Evolutionary conservation across 2,797 vertebrate species (phyloP), one percentile per base, ranked within the genome.

Genomic region (Lemur catta): DNA sequence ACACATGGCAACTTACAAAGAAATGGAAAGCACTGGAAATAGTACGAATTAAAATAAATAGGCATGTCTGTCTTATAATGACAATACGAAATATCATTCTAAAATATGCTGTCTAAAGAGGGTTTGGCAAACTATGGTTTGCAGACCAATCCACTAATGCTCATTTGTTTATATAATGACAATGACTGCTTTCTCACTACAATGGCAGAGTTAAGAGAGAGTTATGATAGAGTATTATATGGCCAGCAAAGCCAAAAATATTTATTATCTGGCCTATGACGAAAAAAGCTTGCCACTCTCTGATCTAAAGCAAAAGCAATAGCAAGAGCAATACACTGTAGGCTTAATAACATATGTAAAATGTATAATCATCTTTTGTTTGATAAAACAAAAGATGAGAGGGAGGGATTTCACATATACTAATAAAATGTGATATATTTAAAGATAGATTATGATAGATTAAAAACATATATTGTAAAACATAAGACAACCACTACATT

Each of bases 21-120:
- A 92, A 84, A 89, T 50, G 12, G 89, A 91, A 80, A 92, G 38
- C 48, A 94, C 50, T 89, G 28, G 35, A 87, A 86, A 96, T 7
- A 61, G 55, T 46, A 78, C n/a, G 71, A 82, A 82, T 43, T 75
- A 82, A 26, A 50, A 87, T 57, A 30, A 81, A 81, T 63, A 82
- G 6, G 61, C 6, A 48, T 81, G 20, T 24, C 41, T 78, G 35
- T 43, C 33, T 78, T 61, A 63, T 33, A 57, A 57, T 79, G 50
- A 57, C 52, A 57, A 38, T 26, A 67, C 79, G 48, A 79, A 38
- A 38, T 38, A 67, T 48, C 26, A 87, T 75, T 87, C 81, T 81
- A 67, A 87, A 89, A 84, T 30, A 81, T 2, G 65, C 57, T 65
- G 41, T 46, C 72, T 81, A 92, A 81, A 74, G 35, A 65, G 11